Conservation (phyloP, 2,113 vertebrate species). For the Rhinopomastus cyanomelas region DNA sequence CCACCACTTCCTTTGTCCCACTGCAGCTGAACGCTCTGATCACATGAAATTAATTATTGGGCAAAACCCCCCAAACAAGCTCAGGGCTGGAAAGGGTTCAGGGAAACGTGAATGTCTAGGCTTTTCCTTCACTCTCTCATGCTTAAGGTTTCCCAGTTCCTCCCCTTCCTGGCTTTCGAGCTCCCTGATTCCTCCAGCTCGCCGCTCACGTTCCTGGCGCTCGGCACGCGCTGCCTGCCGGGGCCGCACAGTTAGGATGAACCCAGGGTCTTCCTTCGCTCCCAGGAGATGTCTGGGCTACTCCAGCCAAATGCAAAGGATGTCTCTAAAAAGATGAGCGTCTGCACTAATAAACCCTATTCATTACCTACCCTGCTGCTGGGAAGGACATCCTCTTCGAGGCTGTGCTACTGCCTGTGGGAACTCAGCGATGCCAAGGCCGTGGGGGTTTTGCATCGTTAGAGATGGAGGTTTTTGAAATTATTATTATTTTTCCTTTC, state of each 20-base stretch:
- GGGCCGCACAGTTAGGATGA: not conserved
- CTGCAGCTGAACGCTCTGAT: not conserved
- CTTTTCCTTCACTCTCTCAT: rapidly evolving
- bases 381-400: not conserved
- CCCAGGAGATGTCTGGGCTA: not conserved
- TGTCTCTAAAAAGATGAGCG: not conserved
- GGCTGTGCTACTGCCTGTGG: not conserved
- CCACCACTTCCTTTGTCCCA: not conserved
- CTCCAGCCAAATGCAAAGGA: not conserved
- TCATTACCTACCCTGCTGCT: not conserved
- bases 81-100: not conserved
- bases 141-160: rapidly evolving
- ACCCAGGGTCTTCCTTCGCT: not conserved
- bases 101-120: not conserved
- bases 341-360: not conserved
- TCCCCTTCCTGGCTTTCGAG: rapidly evolving
- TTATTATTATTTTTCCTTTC: too few species aligned
- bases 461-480: conserved; percentile 20
- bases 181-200: rapidly evolving
- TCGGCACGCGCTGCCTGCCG: not conserved
- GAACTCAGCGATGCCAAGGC: not conserved
- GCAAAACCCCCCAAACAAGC: not conserved
- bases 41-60: conserved; percentile 20
- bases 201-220: not conserved
- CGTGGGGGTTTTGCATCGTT: not conserved